Evolutionary conservation across 2,113 vertebrate species (phyloP), one percentile per base, ranked within the genome.

Genomic region (Parus major): DNA sequence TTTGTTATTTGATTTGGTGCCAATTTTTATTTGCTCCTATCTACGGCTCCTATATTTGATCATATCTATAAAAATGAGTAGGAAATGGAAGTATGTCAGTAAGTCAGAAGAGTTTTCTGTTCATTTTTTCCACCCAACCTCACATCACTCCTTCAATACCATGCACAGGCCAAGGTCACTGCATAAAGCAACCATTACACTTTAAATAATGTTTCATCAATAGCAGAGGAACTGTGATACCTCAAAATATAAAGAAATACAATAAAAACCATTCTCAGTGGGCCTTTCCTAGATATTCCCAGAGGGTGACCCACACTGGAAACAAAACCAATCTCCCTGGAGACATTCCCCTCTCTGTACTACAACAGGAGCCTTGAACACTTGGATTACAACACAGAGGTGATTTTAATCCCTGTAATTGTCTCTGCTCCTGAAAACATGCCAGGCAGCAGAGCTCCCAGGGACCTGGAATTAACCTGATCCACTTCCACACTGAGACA

Each of bases 1-100:
- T 89, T 95, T 93, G 83, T 93, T 96, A 90, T 96, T 89, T 94
- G 77, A 96, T 81, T 89, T 77, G 41, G 66, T 87, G 72, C 50
- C 39, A 33, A 76, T 84, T 97, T 82, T 59, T 81, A 93, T 90
- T 96, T 88, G 78, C 78, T 68, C 33, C 69, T 39, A 42, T 88
- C 89, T 91, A 46, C 72, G 88, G 75, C 72, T 72, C 66, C 73
- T 69, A 50, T 41, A 71, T 79, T 90, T 85, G 69, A 71, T 79
- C 73, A 0, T 17, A 65, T 71, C 88, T 77, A n/a, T 73, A 92
- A 84, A 93, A 94, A 36, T 36, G 63, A 68, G 21, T 33, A 65
- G 52, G 49, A 93, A 90, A 82, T 29, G 27, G 47, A 89, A 80
- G 52, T 59, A 33, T 72, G 83, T 88, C 81, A 95, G 52, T 70